A percentile compares a stretch with the other conserved stretches of the same genome.
Evolutionary conservation across 2,797 vertebrate genomes (phyloP).

Genomic region (Alauda arvensis): DNA sequence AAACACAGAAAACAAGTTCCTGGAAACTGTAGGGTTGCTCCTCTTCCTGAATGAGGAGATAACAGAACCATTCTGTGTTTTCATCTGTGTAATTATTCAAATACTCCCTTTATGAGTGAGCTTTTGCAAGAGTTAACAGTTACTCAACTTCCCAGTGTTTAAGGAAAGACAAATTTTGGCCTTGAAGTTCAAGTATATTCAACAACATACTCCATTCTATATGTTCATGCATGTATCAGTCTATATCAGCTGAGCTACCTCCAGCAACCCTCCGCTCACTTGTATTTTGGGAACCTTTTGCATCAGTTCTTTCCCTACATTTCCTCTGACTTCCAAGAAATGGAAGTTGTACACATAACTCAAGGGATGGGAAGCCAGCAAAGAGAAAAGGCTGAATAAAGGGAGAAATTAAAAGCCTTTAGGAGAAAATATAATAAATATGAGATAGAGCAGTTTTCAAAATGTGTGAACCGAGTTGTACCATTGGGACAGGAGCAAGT

Average conservation of each 20-base stretch:
- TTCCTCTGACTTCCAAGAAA: background rate
- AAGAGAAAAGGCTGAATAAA: background rate
- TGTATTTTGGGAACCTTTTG: background rate
- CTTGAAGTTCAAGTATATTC: background rate
- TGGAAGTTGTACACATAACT: background rate
- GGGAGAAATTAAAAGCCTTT: background rate
- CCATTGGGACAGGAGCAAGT: background rate
- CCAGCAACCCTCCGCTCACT: background rate
- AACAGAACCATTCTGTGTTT: background rate
- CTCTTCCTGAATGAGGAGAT: background rate
- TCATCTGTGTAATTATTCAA: background rate
- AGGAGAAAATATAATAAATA: background rate
- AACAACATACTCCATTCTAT: background rate
- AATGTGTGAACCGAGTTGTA: background rate
- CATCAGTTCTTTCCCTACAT: background rate
- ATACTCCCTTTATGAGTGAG: background rate
- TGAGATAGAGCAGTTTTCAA: background rate
- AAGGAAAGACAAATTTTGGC: background rate
- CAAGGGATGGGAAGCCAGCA: background rate
- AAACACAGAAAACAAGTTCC: background rate
- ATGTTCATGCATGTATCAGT: background rate
- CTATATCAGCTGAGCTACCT: background rate
- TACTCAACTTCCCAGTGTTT: background rate
- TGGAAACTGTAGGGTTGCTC: background rate
- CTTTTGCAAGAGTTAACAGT: background rate